Conservation (phyloP, 2,888 invertebrate species). For the Sinodicranocentrus sp. region DNA sequence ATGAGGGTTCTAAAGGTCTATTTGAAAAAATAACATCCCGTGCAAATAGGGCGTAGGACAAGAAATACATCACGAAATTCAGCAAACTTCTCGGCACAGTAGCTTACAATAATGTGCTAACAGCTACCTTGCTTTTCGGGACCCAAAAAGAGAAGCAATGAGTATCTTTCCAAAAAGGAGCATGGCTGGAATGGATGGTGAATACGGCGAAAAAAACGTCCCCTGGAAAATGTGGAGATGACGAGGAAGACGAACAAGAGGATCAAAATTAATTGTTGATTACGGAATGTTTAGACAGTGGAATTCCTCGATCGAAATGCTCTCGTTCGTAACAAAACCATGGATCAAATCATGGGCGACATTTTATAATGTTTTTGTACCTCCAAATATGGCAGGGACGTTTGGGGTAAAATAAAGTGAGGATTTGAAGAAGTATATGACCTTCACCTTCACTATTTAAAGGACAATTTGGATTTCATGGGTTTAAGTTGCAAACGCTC, state of each 20-base stretch:
- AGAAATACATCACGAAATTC: neutral
- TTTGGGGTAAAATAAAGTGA: slow-evolving; percentile 43
- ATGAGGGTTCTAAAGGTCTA: too few relatives aligned
- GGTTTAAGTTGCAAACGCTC: slow-evolving; percentile 55
- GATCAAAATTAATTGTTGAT: slow-evolving; percentile 50
- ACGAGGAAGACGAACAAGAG: slow-evolving; percentile 33
- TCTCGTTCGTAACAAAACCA: slow-evolving; percentile 64
- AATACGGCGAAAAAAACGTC: slow-evolving; percentile 53
- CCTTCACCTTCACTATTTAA: slow-evolving; percentile 33
- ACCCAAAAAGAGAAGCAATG: slow-evolving; percentile 36
- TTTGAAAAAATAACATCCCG: too few relatives aligned
- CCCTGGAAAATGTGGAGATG: slow-evolving; percentile 7
- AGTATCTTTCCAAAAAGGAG: slow-evolving; percentile 62
- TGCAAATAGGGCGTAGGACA: neutral
- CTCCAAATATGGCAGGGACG: slow-evolving; percentile 52
- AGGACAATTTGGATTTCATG: slow-evolving; percentile 68
- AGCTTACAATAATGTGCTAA: slow-evolving; percentile 26
- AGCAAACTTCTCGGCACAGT: neutral
- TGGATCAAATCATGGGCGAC: slow-evolving; percentile 64
- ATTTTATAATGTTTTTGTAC: slow-evolving; percentile 63
- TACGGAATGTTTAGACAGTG: slow-evolving; percentile 67
- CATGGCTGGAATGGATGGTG: slow-evolving; percentile 71
- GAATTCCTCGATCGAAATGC: slow-evolving; percentile 71
- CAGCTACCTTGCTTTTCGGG: slow-evolving; percentile 59
- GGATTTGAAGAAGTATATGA: slow-evolving; percentile 63